Percentiles rank a stretch among this genome's conserved stretches.
Evolutionary conservation across 1,140 invertebrate genomes (phyloP).

Genomic region (Episyrphus balteatus): DNA sequence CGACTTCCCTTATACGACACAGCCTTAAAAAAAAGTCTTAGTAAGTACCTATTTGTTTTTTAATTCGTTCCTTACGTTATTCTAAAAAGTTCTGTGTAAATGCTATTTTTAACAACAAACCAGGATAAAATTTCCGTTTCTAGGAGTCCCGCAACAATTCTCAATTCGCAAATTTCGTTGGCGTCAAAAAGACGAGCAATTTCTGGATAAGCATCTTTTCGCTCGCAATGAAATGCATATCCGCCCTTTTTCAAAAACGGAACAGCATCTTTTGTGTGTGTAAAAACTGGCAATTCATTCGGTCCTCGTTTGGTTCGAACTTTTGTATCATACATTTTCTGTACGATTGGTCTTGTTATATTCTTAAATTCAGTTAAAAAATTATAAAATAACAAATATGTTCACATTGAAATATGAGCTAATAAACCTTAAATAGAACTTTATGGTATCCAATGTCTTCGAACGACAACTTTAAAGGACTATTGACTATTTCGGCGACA

Average conservation of each 20-base stretch:
- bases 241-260: slow-evolving; percentile 24
- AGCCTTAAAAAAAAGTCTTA: slow-evolving; percentile 10
- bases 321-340: slow-evolving; percentile 16
- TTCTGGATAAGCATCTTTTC: slow-evolving; percentile 28
- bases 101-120: slow-evolving; percentile 29
- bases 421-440: slow-evolving; percentile 21
- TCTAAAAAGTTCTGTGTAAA: slow-evolving; percentile 28
- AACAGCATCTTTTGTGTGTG: slow-evolving; percentile 24
- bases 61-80: slow-evolving; percentile 28
- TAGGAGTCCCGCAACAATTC: slow-evolving; percentile 24
- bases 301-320: slow-evolving; percentile 11
- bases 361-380: not conserved
- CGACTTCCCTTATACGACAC: slow-evolving; percentile 19
- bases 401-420: not conserved
- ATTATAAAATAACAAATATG: not conserved
- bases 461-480: slow-evolving; percentile 25
- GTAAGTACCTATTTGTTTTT: too few relatives aligned
- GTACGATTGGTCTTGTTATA: slow-evolving; percentile 11
- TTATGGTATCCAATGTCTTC: slow-evolving; percentile 35
- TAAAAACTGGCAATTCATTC: slow-evolving; percentile 19
- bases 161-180: slow-evolving; percentile 28
- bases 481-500: slow-evolving; percentile 21
- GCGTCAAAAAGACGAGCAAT: slow-evolving; percentile 29
- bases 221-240: slow-evolving; percentile 32
- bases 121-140: slow-evolving; percentile 22